These are phyloP conservation scores for Bombycilla garrulus DNA, from an alignment of 2,113 vertebrate species.

Conservation along the genomic window DNA sequence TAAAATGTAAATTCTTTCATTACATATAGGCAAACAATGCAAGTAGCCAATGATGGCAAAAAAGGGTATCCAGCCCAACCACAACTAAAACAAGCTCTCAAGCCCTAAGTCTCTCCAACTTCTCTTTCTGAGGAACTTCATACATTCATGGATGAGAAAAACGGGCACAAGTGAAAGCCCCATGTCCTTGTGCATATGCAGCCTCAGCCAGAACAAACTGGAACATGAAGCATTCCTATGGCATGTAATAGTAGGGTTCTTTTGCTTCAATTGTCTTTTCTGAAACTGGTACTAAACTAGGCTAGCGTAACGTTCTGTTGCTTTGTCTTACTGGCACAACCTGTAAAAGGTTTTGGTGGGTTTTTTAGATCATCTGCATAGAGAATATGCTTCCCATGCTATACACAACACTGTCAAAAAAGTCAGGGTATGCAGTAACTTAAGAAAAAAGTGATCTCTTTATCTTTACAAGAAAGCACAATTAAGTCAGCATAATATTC, in stretches of 20 bases:
- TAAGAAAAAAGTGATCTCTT: neutral
- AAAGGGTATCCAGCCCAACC: neutral
- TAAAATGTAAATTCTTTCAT: neutral
- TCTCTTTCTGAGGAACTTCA: neutral
- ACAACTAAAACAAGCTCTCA: neutral
- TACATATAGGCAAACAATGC: rapidly evolving
- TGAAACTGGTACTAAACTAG: neutral
- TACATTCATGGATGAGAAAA: neutral
- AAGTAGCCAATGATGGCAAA: neutral
- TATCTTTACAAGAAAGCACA: neutral
- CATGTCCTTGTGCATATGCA: neutral
- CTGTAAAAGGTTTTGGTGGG: neutral
- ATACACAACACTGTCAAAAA: neutral
- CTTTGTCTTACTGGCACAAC: neutral
- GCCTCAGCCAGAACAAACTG: neutral
- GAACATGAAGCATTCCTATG: neutral
- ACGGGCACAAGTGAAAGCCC: neutral
- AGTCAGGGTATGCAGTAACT: neutral
- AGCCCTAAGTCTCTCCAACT: neutral
- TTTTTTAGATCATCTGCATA: neutral
- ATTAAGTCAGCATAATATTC: neutral
- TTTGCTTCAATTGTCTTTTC: neutral
- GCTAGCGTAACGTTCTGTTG: neutral
- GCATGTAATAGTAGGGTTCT: neutral
- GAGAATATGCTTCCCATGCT: neutral